These are phyloP conservation scores for Flexamia atlantica DNA, from an alignment of 2,888 invertebrate species.

Conservation along the genomic window DNA sequence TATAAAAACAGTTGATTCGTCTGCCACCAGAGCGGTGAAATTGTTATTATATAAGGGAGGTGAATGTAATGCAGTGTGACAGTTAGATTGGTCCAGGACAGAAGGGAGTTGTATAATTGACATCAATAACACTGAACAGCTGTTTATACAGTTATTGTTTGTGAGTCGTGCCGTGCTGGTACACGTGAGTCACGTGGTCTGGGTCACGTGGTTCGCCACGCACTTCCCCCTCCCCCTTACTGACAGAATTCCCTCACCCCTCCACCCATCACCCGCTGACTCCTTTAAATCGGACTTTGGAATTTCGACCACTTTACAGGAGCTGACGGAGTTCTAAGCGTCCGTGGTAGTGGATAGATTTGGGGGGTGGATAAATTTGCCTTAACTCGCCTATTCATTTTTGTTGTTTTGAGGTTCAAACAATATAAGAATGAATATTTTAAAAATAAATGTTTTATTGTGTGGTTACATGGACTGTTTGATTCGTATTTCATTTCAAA, in stretches of 20 bases:
- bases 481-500: too few species aligned
- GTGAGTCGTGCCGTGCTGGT: conserved; percentile 14
- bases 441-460: too few species aligned
- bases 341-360: too few species aligned
- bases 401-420: too few species aligned
- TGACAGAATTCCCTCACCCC: background rate
- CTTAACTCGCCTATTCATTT: too few species aligned
- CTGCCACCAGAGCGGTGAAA: background rate
- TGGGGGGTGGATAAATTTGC: too few species aligned
- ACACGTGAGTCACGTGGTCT: conserved; percentile 50
- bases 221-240: background rate
- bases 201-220: conserved; percentile 42
- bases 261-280: background rate
- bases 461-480: too few species aligned
- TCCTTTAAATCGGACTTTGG: background rate
- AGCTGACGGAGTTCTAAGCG: too few species aligned
- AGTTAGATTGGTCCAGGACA: conserved; percentile 38
- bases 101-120: conserved; percentile 31
- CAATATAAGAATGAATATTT: too few species aligned
- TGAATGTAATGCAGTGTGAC: background rate
- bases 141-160: conserved; percentile 43
- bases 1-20: background rate
- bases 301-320: too few species aligned
- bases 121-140: conserved; percentile 40
- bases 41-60: background rate